Base-by-base conservation (phyloP, 2,113 vertebrate genomes). In the Otus sunia region DNA sequence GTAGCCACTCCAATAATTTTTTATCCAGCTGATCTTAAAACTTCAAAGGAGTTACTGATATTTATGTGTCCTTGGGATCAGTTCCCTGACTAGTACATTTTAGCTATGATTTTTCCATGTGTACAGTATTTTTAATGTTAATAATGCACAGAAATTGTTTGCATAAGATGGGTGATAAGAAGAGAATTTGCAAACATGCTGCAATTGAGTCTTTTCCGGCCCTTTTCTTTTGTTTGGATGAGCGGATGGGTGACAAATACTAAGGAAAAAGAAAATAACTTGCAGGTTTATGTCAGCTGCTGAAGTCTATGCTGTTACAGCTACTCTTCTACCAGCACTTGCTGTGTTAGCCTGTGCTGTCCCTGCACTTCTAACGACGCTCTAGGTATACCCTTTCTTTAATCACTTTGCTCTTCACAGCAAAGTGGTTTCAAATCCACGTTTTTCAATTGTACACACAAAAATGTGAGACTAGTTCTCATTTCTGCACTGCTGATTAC, bases 161-260 rank as follows among this genome's bases (percentile, higher is more conserved):
- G 91, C 41, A 91, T 41, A 80, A 85, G 55, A 62, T 63, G 60
- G 36, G 60, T 45, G 92, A 69, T 92, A 81, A 69, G 45, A 86
- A 74, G 49, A 89, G 76, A 88, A 91, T 91, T 91, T 91, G 77
- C 62, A 95, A 94, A 95, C 82, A 68, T 10, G 25, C 73, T 91
- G 64, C 66, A 75, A 53, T 0, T 59, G 45, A 73, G 56, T 34
- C 23, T 73, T 91, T 94, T 72, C 58, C 3, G 21, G 62, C 15
- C 15, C 84, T 85, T 58, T 72, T 58, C 47, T 87, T 91, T 73
- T 89, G n/a, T 58, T 50, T 73, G 34, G 21, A 27, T 20, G 30
- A 68, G 75, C 29, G 60, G 58, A 56, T 59, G 50, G 52, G 63
- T 82, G 76, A 64, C 4, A 15, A 94, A 86, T 86, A 84, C 15